Conservation (phyloP, 2,797 vertebrate genomes). For the Acanthurus lineatus region DNA sequence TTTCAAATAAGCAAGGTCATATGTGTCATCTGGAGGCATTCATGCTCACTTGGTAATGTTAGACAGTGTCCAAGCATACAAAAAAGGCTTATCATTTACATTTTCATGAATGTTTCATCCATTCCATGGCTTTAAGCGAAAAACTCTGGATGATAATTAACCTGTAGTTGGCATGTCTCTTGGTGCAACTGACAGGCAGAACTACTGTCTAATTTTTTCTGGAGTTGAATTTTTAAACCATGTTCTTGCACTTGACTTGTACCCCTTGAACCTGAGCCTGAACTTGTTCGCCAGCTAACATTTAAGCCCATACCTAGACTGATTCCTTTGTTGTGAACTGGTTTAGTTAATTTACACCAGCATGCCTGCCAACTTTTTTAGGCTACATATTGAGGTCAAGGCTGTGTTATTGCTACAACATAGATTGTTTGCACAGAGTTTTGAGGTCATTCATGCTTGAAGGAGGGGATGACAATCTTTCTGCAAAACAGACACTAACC, state of each 20-base stretch:
- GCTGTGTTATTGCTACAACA: conserved; percentile 69
- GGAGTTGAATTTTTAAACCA: background rate
- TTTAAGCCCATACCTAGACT: conserved; percentile 1
- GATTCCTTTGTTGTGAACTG: conserved; percentile 56
- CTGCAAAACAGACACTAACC: conserved; percentile 44
- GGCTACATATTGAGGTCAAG: conserved; percentile 61
- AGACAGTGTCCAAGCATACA: no score
- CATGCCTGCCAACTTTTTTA: conserved; percentile 27
- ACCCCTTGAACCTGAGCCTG: conserved; percentile 27
- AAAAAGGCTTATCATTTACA: no score
- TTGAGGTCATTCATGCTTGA: conserved; percentile 64
- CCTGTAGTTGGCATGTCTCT: background rate
- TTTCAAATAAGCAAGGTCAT: conserved; percentile 14
- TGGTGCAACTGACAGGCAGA: background rate
- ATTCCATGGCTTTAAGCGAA: background rate
- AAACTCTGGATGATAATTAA: background rate
- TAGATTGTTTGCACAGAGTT: conserved; percentile 61
- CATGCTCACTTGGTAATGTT: background rate
- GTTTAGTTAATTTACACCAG: conserved; percentile 60
- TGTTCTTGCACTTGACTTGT: background rate
- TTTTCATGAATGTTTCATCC: background rate
- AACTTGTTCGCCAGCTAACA: background rate
- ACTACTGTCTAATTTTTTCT: background rate
- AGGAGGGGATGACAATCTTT: conserved; percentile 46
- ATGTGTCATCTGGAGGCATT: background rate